Evolutionary conservation across 2,797 vertebrate species (phyloP), one percentile per base, ranked within the genome.

Genomic region (Ceryle rudis): DNA sequence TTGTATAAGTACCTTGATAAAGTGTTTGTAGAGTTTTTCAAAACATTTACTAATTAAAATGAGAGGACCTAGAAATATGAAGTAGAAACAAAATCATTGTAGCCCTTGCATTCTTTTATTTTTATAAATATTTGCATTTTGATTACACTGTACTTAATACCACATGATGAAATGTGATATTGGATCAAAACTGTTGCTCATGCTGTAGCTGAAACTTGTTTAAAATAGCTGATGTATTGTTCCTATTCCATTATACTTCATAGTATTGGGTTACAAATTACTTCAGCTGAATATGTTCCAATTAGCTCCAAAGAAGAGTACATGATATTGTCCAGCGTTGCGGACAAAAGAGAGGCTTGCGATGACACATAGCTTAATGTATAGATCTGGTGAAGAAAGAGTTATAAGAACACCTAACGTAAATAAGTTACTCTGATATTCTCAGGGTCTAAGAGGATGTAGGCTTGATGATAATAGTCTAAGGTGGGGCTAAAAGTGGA

Each of bases 71-170:
- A 87, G 73, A 89, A 92, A 96, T 97, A 91, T 91, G 49, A 97
- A 94, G 92, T 93, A 92, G 88, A 96, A 96, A 71, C 86, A 94
- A 80, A 69, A 54, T 62, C 83, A 51, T 37, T 79, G 41, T 89
- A 69, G 69, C 47, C 62, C 58, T 90, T 61, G 67, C 69, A 86
- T 94, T 94, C 72, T 97, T 95, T 91, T 93, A 89, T 98, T 97
- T 96, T 97, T 95, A 78, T 96, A 96, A 98, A 97, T 97, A 97
- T 95, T 97, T 97, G 81, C 75, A 93, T 97, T 97, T 93, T 97
- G 96, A 96, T 98, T 97, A 49, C 46, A 47, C 41, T 96, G 21
- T 86, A 41, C 88, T 71, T 92, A 96, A 91, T 93, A 75, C 91
- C 97, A 97, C 90, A 95, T 97, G 97, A 90, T 90, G 57, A 93